A percentile compares a stretch with the other conserved stretches of the same genome.
These are phyloP conservation scores for Psilanteris sp. DNA, from an alignment of 1,140 invertebrate species.

Conservation along the genomic window DNA sequence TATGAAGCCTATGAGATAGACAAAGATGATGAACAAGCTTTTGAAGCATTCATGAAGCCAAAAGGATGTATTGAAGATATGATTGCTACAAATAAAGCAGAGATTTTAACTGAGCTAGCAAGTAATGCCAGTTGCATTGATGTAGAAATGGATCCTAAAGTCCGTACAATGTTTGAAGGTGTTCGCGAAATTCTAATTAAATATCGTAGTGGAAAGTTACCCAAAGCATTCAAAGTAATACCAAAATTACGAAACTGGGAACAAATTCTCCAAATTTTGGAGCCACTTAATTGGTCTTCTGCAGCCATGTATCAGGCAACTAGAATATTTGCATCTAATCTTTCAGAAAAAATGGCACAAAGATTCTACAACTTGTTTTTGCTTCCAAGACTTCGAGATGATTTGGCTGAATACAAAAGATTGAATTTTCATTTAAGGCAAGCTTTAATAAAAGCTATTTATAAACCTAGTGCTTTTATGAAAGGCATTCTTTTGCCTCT, in stretches of 20 bases:
- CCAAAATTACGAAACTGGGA: conserved; percentile 97
- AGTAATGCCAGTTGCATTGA: conserved; percentile 87
- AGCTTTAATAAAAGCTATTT: conserved; percentile 95
- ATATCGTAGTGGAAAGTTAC: conserved; percentile 97
- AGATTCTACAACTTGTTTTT: conserved; percentile 97
- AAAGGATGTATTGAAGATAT: conserved; percentile 89
- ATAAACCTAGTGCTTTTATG: conserved; percentile 99
- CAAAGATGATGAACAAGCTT: conserved; percentile 92
- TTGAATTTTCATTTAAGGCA: conserved; percentile 98
- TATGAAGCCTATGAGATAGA: conserved; percentile 88
- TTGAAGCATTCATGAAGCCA: conserved; percentile 91
- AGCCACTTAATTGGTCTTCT: conserved; percentile 91
- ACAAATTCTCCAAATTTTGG: conserved; percentile 93
- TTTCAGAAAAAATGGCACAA: conserved; percentile 98
- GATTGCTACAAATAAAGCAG: conserved; percentile 94
- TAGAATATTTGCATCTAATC: conserved; percentile 96
- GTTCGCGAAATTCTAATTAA: conserved; percentile 91
- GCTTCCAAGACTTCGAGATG: conserved; percentile 95
- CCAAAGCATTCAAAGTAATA: conserved; percentile 98
- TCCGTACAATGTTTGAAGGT: conserved; percentile 92
- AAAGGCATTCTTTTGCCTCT: conserved; percentile 97
- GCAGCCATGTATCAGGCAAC: conserved; percentile 98
- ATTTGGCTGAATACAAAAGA: conserved; percentile 96
- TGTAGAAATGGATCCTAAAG: conserved; percentile 89
- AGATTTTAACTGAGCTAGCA: conserved; percentile 94